phyloP scores from a whole-genome alignment of 2,888 invertebrate species.

The Cyclophora albipunctata region DNA sequence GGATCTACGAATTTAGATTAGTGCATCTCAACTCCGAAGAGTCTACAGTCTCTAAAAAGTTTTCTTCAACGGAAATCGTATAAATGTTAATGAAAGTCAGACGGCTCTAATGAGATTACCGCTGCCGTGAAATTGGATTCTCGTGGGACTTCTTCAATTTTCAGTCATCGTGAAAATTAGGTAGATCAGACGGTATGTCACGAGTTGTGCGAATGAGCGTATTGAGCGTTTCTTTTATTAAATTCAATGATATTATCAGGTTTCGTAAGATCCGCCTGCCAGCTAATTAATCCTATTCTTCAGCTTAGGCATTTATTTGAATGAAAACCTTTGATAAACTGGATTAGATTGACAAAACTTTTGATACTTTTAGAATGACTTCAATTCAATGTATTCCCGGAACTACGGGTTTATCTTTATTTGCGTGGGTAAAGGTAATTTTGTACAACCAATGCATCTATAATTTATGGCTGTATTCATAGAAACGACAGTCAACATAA shows the following conservation, averaged over 20 bases:
- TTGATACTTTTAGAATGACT: too few species aligned
- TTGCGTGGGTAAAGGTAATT: too few species aligned
- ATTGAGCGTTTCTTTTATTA: constrained; percentile 23
- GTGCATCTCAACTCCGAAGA: constrained; percentile 48
- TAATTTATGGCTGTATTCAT: constrained; percentile 12
- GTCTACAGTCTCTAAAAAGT: constrained; percentile 43
- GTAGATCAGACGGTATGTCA: constrained; percentile 37
- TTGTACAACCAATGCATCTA: too few species aligned
- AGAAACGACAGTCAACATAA: constrained; percentile 33
- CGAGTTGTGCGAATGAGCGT: constrained; percentile 32
- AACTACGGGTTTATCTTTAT: too few species aligned
- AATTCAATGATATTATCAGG: constrained; percentile 14
- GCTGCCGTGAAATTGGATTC: constrained; percentile 68
- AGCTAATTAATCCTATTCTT: neutral
- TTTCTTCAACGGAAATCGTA: constrained; percentile 58
- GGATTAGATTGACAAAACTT: too few species aligned
- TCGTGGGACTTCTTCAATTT: constrained; percentile 69
- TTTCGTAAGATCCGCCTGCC: neutral
- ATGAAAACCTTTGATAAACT: neutral
- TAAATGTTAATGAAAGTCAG: constrained; percentile 73
- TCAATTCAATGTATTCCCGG: too few species aligned
- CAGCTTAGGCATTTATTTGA: neutral
- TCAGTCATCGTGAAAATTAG: constrained; percentile 65
- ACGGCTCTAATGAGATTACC: constrained; percentile 70
- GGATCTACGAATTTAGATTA: constrained; percentile 56